Evolutionary conservation across 2,888 invertebrate species (phyloP), one percentile per base, ranked within the genome.

Genomic region (Craniophora ligustri): DNA sequence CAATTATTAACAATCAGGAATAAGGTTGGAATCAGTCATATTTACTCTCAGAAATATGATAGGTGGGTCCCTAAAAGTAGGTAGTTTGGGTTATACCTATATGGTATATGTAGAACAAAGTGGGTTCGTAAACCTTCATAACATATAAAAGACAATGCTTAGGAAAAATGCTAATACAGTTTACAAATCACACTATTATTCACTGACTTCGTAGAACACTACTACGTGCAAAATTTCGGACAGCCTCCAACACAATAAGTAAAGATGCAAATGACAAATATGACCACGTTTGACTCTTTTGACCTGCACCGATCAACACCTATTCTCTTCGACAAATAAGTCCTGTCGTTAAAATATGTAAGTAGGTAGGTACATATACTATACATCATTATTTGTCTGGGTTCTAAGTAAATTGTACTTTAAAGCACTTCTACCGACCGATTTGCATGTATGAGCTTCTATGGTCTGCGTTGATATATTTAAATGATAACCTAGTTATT

Each of bases 261-360:
- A 39, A 31, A 35, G 21, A 40, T 30, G 26, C 26, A 8, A 23
- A 38, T 13, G 13, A 28, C 26, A 28, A 23, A 18, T 44, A 66
- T 62, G 51, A 3, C 44, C 62, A 51, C 62, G 62, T 62, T 1
- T 28, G 62, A 56, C 74, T 56, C 51, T 42, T 51, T 35, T 40
- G 34, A 49, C 55, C 61, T 50, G 31, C 32, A 38, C 34, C 67
- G 32, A 60, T 55, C 41, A 42, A 38, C 39, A 2, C 26, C 35
- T 47, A 48, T 41, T 45, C 39, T 50, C 32, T 19, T 47, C 48
- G 21, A 62, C 4, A 45, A 47, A 49, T 0, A 21, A 30, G 11
- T 3, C 31, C 44, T 6, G 15, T 35, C 31, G 21, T 16, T 49
- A 18, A 65, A 42, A 44, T 28, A 62, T 67, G 67, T 40, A 41